Percentiles rank a stretch among this genome's conserved stretches.
Evolutionary conservation across 2,797 vertebrate genomes (phyloP).

Genomic region (Apogon hyalosoma): DNA sequence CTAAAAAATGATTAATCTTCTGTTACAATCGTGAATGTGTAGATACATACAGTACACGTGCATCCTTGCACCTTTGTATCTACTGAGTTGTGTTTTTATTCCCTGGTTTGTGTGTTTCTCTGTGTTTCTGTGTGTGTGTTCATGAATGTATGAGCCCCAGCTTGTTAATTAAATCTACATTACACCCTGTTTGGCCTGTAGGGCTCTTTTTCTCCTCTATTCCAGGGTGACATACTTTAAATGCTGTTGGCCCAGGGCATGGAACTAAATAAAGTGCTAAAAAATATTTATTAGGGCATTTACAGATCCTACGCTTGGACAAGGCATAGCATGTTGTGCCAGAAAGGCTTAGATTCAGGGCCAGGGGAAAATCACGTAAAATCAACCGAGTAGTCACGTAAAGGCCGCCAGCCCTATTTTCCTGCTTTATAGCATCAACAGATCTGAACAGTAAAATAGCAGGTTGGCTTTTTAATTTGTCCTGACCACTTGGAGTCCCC

Average conservation of each 20-base stretch:
- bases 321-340: slow-evolving; percentile 74
- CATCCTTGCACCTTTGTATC: slow-evolving; percentile 24
- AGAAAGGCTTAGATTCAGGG: slow-evolving; percentile 72
- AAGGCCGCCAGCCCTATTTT: slow-evolving; percentile 65
- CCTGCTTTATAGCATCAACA: slow-evolving; percentile 71
- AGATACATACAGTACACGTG: background rate
- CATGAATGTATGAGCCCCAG: slow-evolving; percentile 39
- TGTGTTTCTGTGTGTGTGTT: slow-evolving; percentile 22
- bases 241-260: slow-evolving; percentile 77
- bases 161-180: slow-evolving; percentile 82
- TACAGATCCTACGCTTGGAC: slow-evolving; percentile 78
- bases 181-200: slow-evolving; percentile 62
- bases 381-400: slow-evolving; percentile 63
- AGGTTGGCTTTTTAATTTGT: slow-evolving; percentile 75
- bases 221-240: slow-evolving; percentile 78
- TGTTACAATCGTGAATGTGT: slow-evolving; percentile 26
- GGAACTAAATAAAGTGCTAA: slow-evolving; percentile 84
- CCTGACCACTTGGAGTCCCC: slow-evolving; percentile 47
- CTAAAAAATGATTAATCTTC: slow-evolving; percentile 47
- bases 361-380: slow-evolving; percentile 75
- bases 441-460: slow-evolving; percentile 77
- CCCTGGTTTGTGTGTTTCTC: slow-evolving; percentile 19
- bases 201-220: slow-evolving; percentile 47
- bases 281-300: slow-evolving; percentile 85
- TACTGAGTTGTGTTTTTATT: slow-evolving; percentile 8